Conservation (phyloP, 2,888 invertebrate species). For the Bombylius discolor region DNA sequence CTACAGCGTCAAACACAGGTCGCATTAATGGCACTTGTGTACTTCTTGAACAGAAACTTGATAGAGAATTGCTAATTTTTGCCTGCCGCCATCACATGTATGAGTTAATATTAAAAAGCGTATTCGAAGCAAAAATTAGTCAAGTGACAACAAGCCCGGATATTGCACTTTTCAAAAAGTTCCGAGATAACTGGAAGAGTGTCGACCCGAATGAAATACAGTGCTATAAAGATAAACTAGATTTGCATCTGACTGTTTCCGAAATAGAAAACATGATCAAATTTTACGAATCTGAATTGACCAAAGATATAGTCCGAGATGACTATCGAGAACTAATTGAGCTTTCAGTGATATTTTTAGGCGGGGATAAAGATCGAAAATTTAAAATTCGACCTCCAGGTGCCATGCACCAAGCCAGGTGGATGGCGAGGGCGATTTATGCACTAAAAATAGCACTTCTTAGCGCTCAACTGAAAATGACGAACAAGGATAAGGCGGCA, state of each 20-base stretch:
- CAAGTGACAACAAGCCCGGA: constrained; percentile 18
- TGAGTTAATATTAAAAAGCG: constrained; percentile 17
- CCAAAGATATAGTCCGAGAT: constrained; percentile 14
- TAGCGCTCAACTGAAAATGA: constrained; percentile 8
- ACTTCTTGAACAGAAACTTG: constrained; percentile 16
- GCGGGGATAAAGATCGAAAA: constrained; percentile 8
- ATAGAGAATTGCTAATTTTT: constrained; percentile 10
- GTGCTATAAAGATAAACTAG: constrained; percentile 13
- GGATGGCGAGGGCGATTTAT: constrained; percentile 22
- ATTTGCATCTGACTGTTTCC: constrained; percentile 19
- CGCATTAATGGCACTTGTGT: constrained; percentile 18
- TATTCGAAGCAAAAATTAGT: constrained; percentile 14
- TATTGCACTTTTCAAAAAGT: constrained; percentile 16
- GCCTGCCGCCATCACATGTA: constrained; percentile 12
- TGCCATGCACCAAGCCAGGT: constrained; percentile 22
- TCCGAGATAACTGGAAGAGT: constrained; percentile 2
- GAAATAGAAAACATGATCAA: not conserved
- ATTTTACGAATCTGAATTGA: constrained; percentile 11
- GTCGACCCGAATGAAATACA: constrained; percentile 3
- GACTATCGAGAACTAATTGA: constrained; percentile 16
- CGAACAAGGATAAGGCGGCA: constrained; percentile 11
- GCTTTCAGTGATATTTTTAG: too few relatives aligned
- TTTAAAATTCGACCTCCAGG: constrained; percentile 18
- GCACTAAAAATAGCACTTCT: constrained; percentile 15
- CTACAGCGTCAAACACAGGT: constrained; percentile 19